Evolutionary conservation across 2,113 vertebrate species (phyloP).

Genomic region (Equus quagga): DNA sequence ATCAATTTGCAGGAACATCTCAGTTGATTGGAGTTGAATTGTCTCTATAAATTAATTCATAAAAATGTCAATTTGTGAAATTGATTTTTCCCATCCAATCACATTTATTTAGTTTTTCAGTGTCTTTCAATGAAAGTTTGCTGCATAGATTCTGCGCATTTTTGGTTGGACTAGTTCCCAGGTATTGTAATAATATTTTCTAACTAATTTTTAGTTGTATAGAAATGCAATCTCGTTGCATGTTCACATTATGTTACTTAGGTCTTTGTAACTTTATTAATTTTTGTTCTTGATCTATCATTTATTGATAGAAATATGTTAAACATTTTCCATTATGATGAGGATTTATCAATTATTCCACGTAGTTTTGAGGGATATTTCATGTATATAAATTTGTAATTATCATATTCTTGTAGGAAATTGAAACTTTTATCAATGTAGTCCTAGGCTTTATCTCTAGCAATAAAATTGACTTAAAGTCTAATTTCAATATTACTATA

Average conservation of each 20-base stretch:
- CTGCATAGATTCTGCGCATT: neutral
- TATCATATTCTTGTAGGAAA: neutral
- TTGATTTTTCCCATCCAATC: neutral
- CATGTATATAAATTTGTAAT: neutral
- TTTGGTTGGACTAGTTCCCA: neutral
- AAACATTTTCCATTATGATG: neutral
- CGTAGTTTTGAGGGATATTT: neutral
- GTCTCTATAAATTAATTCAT: neutral
- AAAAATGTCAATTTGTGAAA: constrained; percentile 5
- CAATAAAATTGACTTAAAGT: neutral
- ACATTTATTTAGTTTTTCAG: neutral
- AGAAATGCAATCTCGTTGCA: neutral
- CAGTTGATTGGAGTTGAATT: neutral
- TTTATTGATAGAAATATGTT: neutral
- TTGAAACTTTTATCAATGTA: neutral
- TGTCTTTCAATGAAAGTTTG: neutral
- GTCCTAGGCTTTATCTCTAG: neutral
- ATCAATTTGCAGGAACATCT: neutral
- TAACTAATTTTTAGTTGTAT: neutral
- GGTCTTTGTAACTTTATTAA: neutral
- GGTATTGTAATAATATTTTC: neutral
- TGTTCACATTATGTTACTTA: neutral
- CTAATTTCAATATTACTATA: neutral
- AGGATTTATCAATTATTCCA: neutral
- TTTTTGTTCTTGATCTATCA: neutral